Evolutionary conservation across 2,113 vertebrate species (phyloP).

Genomic region (Platysteira castanea): DNA sequence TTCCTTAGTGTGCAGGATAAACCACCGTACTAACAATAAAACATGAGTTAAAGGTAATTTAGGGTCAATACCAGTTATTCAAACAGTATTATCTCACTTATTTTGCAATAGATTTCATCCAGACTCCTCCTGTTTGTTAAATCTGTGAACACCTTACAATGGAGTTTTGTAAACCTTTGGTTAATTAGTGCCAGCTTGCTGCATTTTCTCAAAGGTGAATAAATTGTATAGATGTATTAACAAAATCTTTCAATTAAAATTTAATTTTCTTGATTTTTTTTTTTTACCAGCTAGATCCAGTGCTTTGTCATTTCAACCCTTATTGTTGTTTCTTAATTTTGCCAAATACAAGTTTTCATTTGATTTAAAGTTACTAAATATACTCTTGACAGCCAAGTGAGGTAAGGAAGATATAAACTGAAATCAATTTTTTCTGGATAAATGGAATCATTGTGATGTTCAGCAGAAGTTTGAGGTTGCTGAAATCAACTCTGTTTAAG

Average conservation of each 20-base stretch:
- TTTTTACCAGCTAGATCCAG: background rate
- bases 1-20: background rate
- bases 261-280: background rate
- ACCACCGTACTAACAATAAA: background rate
- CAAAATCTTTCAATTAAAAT: background rate
- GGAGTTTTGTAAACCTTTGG: background rate
- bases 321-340: background rate
- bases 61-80: background rate
- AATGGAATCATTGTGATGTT: background rate
- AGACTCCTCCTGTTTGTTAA: background rate
- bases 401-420: background rate
- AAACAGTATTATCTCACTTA: background rate
- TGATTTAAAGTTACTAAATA: background rate
- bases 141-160: background rate
- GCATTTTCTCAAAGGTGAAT: background rate
- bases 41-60: background rate
- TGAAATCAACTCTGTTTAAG: background rate
- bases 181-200: background rate
- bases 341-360: background rate
- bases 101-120: background rate
- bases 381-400: background rate
- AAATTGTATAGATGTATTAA: background rate
- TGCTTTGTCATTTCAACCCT: background rate
- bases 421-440: background rate
- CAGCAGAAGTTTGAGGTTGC: background rate